Percentiles rank a stretch among this genome's conserved stretches.
Evolutionary conservation across 1,140 invertebrate genomes (phyloP).

Genomic region (Drosophila elegans): DNA sequence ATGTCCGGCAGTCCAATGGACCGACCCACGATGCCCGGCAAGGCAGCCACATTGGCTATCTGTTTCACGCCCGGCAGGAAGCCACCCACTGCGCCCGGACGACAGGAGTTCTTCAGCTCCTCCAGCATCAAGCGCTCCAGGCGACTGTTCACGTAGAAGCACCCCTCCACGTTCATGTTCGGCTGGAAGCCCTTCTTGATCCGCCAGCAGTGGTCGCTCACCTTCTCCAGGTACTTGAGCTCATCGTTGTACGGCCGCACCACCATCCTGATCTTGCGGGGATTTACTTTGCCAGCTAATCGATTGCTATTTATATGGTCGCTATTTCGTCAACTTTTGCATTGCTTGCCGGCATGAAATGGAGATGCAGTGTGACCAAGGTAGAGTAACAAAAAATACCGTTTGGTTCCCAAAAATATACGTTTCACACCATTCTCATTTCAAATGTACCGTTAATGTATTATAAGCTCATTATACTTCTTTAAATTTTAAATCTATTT

Average conservation of each 20-base stretch:
- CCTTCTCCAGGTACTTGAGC: constrained; percentile 95
- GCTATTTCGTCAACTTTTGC: constrained; percentile 48
- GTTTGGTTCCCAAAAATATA: background rate
- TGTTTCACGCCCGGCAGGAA: constrained; percentile 99
- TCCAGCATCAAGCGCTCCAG: constrained; percentile 99
- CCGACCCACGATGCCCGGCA: constrained; percentile 98
- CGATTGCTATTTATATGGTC: constrained; percentile 16
- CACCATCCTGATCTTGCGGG: constrained; percentile 89
- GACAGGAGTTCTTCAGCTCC: constrained; percentile 95
- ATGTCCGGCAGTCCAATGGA: constrained; percentile 98
- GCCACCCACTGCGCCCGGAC: constrained; percentile 95
- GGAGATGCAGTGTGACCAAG: background rate
- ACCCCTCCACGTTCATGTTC: constrained; percentile 99
- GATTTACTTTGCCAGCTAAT: constrained; percentile 5
- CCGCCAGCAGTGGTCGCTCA: constrained; percentile 93
- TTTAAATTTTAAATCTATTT: too few relatives aligned
- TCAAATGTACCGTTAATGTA: too few relatives aligned
- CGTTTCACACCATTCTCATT: too few relatives aligned
- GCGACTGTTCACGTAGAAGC: constrained; percentile 98
- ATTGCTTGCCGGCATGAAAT: constrained; percentile 37
- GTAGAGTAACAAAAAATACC: background rate
- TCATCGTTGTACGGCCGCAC: constrained; percentile 97
- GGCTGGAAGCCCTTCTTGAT: constrained; percentile 99
- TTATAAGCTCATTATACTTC: too few relatives aligned
- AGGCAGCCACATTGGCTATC: constrained; percentile 99